Evolutionary conservation across 2,113 vertebrate species (phyloP), one percentile per base, ranked within the genome.

Genomic region (Python bivittatus): DNA sequence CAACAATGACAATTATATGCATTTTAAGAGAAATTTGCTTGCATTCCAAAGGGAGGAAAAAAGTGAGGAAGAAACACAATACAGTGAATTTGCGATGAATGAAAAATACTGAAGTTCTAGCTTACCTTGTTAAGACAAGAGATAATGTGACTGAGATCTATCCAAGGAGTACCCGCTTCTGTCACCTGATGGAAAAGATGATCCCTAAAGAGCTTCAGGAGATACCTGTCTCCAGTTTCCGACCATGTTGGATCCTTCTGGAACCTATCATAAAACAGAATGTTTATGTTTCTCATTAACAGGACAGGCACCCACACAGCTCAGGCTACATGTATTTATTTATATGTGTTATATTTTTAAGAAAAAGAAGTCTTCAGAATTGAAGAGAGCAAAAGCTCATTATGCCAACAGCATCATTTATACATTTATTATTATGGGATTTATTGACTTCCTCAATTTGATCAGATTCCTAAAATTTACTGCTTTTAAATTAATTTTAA

Each of bases 181-280:
- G 99, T 99, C 97, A 99, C 99, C 97, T 99, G 99, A 97, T 99
- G 99, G 95, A 99, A 99, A 97, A 99, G 98, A 97, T 99, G 99
- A 97, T 99, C 99, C 96, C 99, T 98, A 98, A 99, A 99, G 96
- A 99, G 99, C 96, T 99, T 99, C 96, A 99, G 97, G 97, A 99
- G 98, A 96, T 99, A 99, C 86, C 99, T 98, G 97, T 99, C 99
- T 54, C 99, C 99, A 44, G 99, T 99, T 97, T 99, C 99, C 44
- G 99, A 99, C 99, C 99, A 99, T 0, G 99, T 98, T 9, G 99
- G 99, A 96, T 99, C 99, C 96, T 99, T 99, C 95, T 99, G 99
- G 97, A 99, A 99, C 97, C 99, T 99, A 95, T 58, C 86, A 64
- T 38, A 95, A 96, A 95, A 95, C 57, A 96, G 96, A 93, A 91